Evolutionary conservation across 2,797 vertebrate genomes (phyloP), one percentile per base, ranked within the genome.

Genomic region (Antrozous pallidus): DNA sequence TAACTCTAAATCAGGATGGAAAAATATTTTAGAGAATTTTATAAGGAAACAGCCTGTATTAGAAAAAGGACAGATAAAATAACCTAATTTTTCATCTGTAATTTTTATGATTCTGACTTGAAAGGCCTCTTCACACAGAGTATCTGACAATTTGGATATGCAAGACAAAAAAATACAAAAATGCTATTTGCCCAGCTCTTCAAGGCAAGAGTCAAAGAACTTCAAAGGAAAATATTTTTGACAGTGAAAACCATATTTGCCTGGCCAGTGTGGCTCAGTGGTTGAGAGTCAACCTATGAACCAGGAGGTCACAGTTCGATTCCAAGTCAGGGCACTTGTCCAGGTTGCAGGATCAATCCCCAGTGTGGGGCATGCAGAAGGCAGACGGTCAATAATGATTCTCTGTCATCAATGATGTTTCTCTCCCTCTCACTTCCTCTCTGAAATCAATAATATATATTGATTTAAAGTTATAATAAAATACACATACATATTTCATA

Each of bases 101-200:
- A 90, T 86, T 93, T 93, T 86, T 79, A 63, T 77, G 73, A 92
- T 89, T 95, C 54, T 91, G 26, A n/a, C 75, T 93, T 78, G 49
- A 85, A 82, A 58, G 33, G 10, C 45, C 56, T 74, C 67, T 89
- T 96, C 38, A 88, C 45, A 71, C 47, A 56, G 71, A 94, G 83
- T 77, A 81, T 6, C 73, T 94, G 56, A 94, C 38, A 91, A 88
- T 73, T 86, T 36, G 22, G 14, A 7, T 56, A 74, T 31, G n/a
- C 1, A 17, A 86, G 74, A 65, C 5, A 18, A 26, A 40, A 10
- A 40, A 6, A 36, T 0, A 18, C 17, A 69, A 75, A 88, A 75
- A 86, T 54, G 6, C 78, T 88, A 12, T 67, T 88, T 38, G 61
- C 33, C 14, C 67, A 86, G 71, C 4, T 79, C 70, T 94, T 94